Percentiles rank a stretch among this genome's conserved stretches.
Conservation (phyloP, 92 coral and sea anemone species). For the Desmophyllum pertusum region DNA sequence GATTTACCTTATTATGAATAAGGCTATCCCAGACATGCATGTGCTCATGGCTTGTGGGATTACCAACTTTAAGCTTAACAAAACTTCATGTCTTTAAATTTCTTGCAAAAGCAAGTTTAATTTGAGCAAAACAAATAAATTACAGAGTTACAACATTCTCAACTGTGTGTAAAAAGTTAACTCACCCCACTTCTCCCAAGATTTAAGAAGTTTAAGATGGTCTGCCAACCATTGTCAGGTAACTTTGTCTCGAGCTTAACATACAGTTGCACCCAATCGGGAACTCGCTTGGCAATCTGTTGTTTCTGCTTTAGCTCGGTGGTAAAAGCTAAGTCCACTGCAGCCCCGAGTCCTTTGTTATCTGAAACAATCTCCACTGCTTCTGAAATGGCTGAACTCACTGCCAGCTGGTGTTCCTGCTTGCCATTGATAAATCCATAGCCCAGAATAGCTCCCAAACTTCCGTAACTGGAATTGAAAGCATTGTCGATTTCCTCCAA, state of each 20-base stretch:
- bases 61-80: too few species aligned
- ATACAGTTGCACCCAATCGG: constrained; percentile 51
- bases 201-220: constrained; percentile 34
- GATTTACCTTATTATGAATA: too few species aligned
- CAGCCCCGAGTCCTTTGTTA: constrained; percentile 30
- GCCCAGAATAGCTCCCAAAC: constrained; percentile 32
- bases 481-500: not conserved
- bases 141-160: not conserved
- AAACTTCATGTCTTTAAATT: too few species aligned
- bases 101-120: too few species aligned
- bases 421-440: constrained; percentile 25
- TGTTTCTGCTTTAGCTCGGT: not conserved
- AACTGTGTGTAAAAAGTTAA: not conserved
- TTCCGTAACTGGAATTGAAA: not conserved
- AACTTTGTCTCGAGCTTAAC: constrained; percentile 46
- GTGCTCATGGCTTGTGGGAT: too few species aligned
- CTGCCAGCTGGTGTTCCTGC: constrained; percentile 4
- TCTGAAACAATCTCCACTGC: constrained; percentile 19
- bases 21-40: not conserved
- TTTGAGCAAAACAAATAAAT: not conserved
- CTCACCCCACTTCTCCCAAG: constrained; percentile 48
- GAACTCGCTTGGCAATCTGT: constrained; percentile 12
- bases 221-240: constrained; percentile 51
- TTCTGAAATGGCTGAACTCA: constrained; percentile 7
- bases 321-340: constrained; percentile 28